These are phyloP conservation scores for Pheosia gnoma DNA, from an alignment of 2,888 invertebrate species.

Conservation along the genomic window DNA sequence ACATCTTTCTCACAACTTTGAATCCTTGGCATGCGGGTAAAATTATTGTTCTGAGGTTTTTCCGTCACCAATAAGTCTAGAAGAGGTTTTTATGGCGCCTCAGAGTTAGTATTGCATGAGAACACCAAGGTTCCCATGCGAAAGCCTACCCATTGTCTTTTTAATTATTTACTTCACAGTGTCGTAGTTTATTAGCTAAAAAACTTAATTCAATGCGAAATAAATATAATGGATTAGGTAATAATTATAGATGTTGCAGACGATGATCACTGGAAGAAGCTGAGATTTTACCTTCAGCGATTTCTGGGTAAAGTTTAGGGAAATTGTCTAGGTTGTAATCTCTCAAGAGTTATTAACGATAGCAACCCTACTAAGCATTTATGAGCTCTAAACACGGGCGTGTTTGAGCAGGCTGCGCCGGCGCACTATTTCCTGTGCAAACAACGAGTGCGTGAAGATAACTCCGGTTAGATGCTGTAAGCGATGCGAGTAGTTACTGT, in stretches of 20 bases:
- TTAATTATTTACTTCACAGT: constrained; percentile 39
- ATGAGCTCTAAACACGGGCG: constrained; percentile 57
- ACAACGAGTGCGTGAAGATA: constrained; percentile 52
- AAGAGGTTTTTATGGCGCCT: constrained; percentile 63
- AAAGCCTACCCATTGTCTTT: constrained; percentile 64
- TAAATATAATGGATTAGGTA: constrained; percentile 1
- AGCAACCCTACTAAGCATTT: constrained; percentile 63
- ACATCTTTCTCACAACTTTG: constrained; percentile 25
- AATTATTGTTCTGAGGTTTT: constrained; percentile 72
- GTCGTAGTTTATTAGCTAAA: constrained; percentile 35
- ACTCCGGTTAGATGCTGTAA: constrained; percentile 30
- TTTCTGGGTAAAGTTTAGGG: no score
- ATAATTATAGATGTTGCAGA: not conserved
- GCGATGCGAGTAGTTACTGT: constrained; percentile 13
- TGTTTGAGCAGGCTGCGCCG: constrained; percentile 65
- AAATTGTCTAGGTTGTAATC: no score
- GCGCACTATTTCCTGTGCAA: constrained; percentile 59
- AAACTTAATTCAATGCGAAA: constrained; percentile 8
- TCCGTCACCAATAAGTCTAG: constrained; percentile 57
- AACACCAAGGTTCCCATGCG: constrained; percentile 77
- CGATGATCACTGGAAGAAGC: no score
- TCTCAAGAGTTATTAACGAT: no score
- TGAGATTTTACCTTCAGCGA: no score
- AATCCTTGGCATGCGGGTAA: constrained; percentile 63
- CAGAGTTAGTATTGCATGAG: constrained; percentile 64